phyloP scores from a whole-genome alignment of 2,113 vertebrate genomes.

The Chaetodon trifascialis region DNA sequence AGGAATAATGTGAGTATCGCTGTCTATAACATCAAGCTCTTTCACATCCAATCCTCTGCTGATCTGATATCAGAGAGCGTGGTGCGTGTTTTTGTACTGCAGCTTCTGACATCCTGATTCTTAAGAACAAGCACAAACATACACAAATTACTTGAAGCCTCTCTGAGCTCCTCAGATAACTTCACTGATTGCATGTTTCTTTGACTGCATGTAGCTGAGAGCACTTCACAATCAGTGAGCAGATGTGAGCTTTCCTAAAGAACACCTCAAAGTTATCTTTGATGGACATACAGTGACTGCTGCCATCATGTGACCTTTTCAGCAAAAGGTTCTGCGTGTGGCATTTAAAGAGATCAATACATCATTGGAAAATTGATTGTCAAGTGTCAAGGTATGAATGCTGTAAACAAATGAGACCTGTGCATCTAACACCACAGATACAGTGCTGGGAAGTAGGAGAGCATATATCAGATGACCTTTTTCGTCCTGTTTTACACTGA shows the following conservation, averaged over 20 bases:
- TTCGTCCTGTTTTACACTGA: not conserved
- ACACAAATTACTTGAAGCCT: not conserved
- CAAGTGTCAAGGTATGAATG: not conserved
- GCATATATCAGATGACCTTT: too few species aligned
- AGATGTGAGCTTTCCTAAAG: not conserved
- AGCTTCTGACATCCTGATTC: not conserved
- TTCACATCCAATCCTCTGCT: not conserved
- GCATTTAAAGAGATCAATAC: constrained; percentile 10
- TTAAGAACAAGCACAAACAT: not conserved
- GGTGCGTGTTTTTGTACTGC: not conserved
- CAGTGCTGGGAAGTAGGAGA: not conserved
- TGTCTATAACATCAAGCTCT: not conserved
- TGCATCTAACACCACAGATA: too few species aligned
- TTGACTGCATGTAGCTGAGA: not conserved
- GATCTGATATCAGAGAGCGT: not conserved
- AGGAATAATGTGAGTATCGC: not conserved
- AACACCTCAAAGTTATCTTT: not conserved
- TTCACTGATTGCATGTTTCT: not conserved
- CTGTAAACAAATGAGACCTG: not conserved
- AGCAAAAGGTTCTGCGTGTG: not conserved
- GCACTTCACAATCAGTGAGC: not conserved
- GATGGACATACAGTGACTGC: not conserved
- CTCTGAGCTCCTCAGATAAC: not conserved
- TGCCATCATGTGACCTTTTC: constrained; percentile 18
- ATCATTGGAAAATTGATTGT: not conserved